Base-by-base conservation (phyloP, 2,797 vertebrate species). In the Poecilia gillii region DNA sequence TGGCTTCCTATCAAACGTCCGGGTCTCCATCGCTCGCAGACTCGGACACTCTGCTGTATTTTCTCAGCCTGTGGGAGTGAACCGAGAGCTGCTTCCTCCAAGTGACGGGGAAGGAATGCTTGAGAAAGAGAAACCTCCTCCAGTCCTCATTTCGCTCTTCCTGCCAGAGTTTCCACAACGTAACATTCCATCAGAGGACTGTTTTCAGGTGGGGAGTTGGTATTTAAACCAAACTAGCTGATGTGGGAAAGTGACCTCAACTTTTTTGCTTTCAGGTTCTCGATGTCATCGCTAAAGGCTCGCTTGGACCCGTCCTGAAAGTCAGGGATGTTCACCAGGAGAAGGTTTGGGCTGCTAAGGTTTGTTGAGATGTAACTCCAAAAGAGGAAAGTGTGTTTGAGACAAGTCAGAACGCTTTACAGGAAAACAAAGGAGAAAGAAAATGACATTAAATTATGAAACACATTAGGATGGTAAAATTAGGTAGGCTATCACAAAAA, bases 221-320 rank as follows among this genome's bases (percentile, higher is more conserved):
- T 98, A 93, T 5, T 80, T 73, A 20, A 0, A 28, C 28, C 9
- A 9, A n/a, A 31, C 6, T 43, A 4, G 23, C 23, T 39, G 47
- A 4, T 14, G 73, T 41, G 5, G 0, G 5, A 39, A 59, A n/a
- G 28, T n/a, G 20, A 68, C 80, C 62, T 51, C 31, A 57, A 2
- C 41, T n/a, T 80, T 62, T 87, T 47, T 84, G 68, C 57, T 71
- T 20, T 45, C 84, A 98, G 97, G 92, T 97, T 82, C 92, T 97
- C 86, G 96, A 96, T 1, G 94, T 96, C 45, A 95, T 93, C 3
- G 88, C 90, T 78, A 97, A 97, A 95, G 97, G 97, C 28, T 97
- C 97, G 41, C 96, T 96, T 72, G 97, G 97, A 78, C 97, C 96
- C 43, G 96, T 98, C 77, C 87, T 98, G 81, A 98, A 97, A 89